Conservation (phyloP, 2,113 vertebrate species). For the Anoura caudifer region DNA sequence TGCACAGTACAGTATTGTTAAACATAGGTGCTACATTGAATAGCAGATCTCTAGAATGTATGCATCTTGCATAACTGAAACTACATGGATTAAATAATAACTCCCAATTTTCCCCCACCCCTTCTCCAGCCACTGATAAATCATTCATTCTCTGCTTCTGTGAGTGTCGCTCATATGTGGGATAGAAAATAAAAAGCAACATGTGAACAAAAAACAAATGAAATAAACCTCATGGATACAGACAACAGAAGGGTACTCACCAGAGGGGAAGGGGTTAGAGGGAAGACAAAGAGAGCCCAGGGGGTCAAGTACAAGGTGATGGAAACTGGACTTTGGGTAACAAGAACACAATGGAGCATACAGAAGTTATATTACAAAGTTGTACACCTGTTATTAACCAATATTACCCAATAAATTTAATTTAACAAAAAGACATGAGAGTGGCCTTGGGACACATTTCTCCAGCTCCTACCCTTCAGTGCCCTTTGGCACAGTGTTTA, state of each 20-base stretch:
- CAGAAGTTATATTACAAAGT: not conserved
- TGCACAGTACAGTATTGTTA: not conserved
- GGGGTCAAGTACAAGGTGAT: no score
- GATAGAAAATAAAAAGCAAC: not conserved
- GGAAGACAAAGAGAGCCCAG: no score
- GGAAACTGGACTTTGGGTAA: not conserved
- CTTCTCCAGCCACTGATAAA: not conserved
- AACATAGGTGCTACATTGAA: no score
- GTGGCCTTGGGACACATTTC: fast-evolving
- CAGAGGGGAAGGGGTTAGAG: no score
- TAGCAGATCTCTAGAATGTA: not conserved
- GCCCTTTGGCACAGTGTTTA: not conserved
- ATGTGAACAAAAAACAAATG: not conserved
- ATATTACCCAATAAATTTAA: not conserved
- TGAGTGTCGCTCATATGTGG: no score
- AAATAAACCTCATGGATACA: no score
- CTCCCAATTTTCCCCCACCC: no score
- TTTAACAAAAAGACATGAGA: not conserved
- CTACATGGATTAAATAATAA: not conserved
- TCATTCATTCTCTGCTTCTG: not conserved
- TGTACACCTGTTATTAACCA: no score
- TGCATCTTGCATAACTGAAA: not conserved
- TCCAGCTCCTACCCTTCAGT: not conserved
- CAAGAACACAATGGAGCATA: no score
- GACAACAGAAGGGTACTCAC: not conserved